Base-by-base conservation (phyloP, 2,888 invertebrate genomes). In the Hirtodrosophila duncani region DNA sequence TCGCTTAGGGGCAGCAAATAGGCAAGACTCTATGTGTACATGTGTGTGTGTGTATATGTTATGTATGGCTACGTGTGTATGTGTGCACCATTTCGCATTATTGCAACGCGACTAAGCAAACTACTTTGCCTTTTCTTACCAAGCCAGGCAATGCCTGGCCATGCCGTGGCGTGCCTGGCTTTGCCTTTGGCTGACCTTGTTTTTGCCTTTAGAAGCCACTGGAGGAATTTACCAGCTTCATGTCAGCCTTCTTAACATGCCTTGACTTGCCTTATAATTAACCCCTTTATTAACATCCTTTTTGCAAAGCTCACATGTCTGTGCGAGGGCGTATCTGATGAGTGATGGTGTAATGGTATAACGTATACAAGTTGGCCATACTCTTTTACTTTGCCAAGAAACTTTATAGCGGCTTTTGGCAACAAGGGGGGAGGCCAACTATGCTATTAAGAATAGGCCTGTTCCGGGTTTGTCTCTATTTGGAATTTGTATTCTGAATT, bases 281-380 rank as follows among this genome's bases (percentile, higher is more conserved):
- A 74, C 74, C 71, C 77, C 57, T 70, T 63, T 66, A 66, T 58
- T 60, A 63, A 66, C 66, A 63, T 58, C 44, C 39, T 17, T 16
- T 13, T n/a, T 17, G 6, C 16, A 33, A 20, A 10, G 18, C 50
- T 33, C 33, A 46, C 6, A 13, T 13, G 27, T 14, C 26, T 30
- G 20, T 11, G 17, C 27, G 26, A 1, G 18, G 2, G 3, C 17
- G 6, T 20, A 10, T 45, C n/a, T n/a, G n/a, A n/a, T n/a, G n/a
- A n/a, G n/a, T n/a, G n/a, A n/a, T n/a, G n/a, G n/a, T n/a, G n/a
- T n/a, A n/a, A n/a, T n/a, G n/a, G n/a, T n/a, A n/a, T n/a, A n/a
- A n/a, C n/a, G n/a, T n/a, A n/a, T n/a, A n/a, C n/a, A n/a, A n/a
- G n/a, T n/a, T n/a, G n/a, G n/a, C n/a, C n/a, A n/a, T n/a, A n/a